These are phyloP conservation scores for Mycteria americana DNA, from an alignment of 2,797 vertebrate genomes.

Conservation along the genomic window DNA sequence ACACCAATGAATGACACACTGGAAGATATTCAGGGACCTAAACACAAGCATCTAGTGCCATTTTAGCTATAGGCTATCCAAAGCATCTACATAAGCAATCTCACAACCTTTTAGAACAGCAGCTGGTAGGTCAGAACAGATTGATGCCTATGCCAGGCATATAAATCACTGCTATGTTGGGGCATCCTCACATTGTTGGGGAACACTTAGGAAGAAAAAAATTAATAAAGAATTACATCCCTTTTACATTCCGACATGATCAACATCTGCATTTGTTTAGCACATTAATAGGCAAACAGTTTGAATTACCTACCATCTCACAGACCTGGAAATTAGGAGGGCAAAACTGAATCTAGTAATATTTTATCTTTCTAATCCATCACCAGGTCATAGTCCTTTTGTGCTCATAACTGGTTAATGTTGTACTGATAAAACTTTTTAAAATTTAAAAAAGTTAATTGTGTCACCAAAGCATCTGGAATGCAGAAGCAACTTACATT, in stretches of 20 bases:
- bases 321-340: neutral
- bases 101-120: neutral
- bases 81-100: neutral
- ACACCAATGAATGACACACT: neutral
- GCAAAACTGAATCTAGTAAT: neutral
- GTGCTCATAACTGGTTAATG: neutral
- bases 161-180: neutral
- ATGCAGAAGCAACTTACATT: neutral
- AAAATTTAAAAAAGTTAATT: neutral
- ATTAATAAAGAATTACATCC: neutral
- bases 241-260: neutral
- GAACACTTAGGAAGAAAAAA: neutral
- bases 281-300: neutral
- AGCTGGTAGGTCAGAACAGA: neutral
- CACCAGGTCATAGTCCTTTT: neutral
- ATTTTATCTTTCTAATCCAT: neutral
- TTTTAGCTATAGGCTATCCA: neutral
- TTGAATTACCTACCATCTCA: neutral
- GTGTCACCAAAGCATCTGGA: neutral
- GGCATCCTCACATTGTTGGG: neutral
- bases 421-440: neutral
- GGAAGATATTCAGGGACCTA: neutral
- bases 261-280: neutral
- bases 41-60: neutral
- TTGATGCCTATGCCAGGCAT: neutral